Conservation (phyloP, 2,797 vertebrate species). For the Fistularia commersonii region DNA sequence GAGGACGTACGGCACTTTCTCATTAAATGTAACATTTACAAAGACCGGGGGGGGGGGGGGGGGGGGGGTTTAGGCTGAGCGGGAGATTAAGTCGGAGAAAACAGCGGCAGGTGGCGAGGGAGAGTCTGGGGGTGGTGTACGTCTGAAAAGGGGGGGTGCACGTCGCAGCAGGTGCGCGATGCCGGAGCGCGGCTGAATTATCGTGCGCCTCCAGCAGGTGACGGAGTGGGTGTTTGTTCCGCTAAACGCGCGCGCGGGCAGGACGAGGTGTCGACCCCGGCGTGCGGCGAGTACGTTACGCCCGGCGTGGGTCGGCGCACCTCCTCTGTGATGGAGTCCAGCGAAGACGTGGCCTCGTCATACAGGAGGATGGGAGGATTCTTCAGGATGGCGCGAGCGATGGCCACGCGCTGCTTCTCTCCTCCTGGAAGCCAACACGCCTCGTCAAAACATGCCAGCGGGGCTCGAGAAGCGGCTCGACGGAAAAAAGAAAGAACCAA, state of each 20-base stretch:
- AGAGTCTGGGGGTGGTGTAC: constrained; percentile 39
- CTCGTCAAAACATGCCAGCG: no score
- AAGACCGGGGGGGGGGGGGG: constrained; percentile 51
- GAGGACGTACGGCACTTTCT: constrained; percentile 56
- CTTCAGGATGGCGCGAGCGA: constrained; percentile 94
- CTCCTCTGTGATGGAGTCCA: constrained; percentile 99
- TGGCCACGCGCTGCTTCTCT: constrained; percentile 96
- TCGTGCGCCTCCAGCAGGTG: constrained; percentile 57
- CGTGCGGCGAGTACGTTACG: no score
- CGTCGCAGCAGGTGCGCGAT: constrained; percentile 52
- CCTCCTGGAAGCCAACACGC: constrained; percentile 79
- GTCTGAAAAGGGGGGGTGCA: constrained; percentile 10
- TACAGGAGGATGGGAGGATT: constrained; percentile 91
- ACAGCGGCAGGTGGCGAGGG: constrained; percentile 57
- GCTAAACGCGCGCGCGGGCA: constrained; percentile 44
- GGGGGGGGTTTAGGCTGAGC: constrained; percentile 54
- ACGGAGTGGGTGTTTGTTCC: constrained; percentile 58
- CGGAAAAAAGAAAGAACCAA: no score
- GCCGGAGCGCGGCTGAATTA: constrained; percentile 52
- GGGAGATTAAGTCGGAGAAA: constrained; percentile 61
- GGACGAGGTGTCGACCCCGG: constrained; percentile 22
- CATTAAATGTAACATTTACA: constrained; percentile 71
- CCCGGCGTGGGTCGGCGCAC: no score
- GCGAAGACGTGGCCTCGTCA: constrained; percentile 97
- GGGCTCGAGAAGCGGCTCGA: no score